Conservation (phyloP, 2,113 vertebrate species). For the Malurus elegans region DNA sequence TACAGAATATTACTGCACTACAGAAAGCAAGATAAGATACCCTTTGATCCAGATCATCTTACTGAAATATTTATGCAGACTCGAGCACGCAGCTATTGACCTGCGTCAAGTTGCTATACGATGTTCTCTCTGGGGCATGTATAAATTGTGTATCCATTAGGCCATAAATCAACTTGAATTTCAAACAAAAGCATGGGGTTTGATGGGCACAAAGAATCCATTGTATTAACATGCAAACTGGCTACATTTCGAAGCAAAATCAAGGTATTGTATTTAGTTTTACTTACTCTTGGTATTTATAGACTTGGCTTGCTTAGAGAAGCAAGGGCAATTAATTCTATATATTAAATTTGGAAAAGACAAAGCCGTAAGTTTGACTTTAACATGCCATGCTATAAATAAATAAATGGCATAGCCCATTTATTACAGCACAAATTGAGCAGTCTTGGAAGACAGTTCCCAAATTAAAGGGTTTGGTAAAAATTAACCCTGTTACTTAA, state of each 20-base stretch:
- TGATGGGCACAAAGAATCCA: background rate
- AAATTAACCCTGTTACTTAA: background rate
- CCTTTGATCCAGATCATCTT: constrained; percentile 14
- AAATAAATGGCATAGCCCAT: background rate
- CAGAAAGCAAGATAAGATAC: background rate
- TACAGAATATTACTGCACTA: background rate
- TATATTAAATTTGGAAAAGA: background rate
- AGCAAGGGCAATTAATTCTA: constrained; percentile 4
- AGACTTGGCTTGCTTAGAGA: background rate
- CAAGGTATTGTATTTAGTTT: background rate
- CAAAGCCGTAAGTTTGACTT: background rate
- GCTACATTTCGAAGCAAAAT: background rate
- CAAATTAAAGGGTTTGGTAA: background rate
- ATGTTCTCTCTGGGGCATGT: background rate
- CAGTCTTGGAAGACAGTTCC: background rate
- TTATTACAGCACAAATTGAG: background rate
- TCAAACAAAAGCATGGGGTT: background rate
- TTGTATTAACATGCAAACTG: background rate
- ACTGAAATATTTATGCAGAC: background rate
- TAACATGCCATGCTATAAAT: background rate
- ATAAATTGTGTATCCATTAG: background rate
- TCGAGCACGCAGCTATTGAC: background rate
- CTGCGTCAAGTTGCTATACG: background rate
- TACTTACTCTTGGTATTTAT: background rate
- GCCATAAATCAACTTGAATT: constrained; percentile 28